phyloP scores from a whole-genome alignment of 2,888 invertebrate species.

The Sminthurides aquaticus region DNA sequence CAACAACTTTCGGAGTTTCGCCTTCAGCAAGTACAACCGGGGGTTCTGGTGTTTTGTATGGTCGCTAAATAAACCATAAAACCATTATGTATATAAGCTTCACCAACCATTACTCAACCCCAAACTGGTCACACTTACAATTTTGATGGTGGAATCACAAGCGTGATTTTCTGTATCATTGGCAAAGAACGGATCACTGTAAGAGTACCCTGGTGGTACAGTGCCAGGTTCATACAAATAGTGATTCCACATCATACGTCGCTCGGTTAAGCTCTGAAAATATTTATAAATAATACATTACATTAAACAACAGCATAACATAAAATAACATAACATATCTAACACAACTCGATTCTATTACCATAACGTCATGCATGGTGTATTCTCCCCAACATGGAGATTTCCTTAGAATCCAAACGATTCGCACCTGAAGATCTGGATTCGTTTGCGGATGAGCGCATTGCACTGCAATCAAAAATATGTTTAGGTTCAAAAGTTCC shows the following conservation, averaged over 20 bases:
- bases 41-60: too few species aligned
- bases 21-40: too few species aligned
- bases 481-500: too few species aligned
- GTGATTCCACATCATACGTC: neutral
- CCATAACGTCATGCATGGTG: slow-evolving; percentile 29
- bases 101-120: too few species aligned
- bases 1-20: too few species aligned
- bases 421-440: slow-evolving; percentile 47
- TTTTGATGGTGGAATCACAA: slow-evolving; percentile 37
- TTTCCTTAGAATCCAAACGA: slow-evolving; percentile 54
- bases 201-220: neutral
- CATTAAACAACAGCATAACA: too few species aligned
- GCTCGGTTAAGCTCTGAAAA: neutral
- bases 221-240: neutral
- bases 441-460: slow-evolving; percentile 24
- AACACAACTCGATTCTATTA: too few species aligned
- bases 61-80: too few species aligned
- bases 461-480: slow-evolving; percentile 31
- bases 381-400: slow-evolving; percentile 55
- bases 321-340: too few species aligned
- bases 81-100: too few species aligned
- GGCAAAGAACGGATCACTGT: slow-evolving; percentile 4
- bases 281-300: too few species aligned
- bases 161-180: slow-evolving; percentile 22
- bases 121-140: too few species aligned